These are phyloP conservation scores for Lagodon rhomboides DNA, from an alignment of 2,797 vertebrate genomes.

Conservation along the genomic window DNA sequence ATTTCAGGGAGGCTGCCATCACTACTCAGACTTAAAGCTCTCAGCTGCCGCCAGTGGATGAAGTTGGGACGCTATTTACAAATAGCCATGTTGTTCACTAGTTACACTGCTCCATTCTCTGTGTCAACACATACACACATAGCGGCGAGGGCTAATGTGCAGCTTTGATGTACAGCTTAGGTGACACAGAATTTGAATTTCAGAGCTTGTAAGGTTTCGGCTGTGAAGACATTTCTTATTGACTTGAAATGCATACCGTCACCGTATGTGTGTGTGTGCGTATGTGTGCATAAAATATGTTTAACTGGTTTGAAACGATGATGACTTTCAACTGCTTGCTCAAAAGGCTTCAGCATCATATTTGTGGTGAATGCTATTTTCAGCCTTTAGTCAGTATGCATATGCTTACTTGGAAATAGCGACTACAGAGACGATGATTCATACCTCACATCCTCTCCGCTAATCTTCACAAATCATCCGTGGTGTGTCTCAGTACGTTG, in stretches of 20 bases:
- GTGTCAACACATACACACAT: slow-evolving; percentile 63
- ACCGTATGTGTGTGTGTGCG: slow-evolving; percentile 40
- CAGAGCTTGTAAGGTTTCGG: slow-evolving; percentile 65
- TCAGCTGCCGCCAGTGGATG: slow-evolving; percentile 67
- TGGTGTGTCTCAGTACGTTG: slow-evolving; percentile 61
- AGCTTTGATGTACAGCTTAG: slow-evolving; percentile 76
- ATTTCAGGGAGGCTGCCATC: slow-evolving; percentile 79
- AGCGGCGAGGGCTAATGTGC: slow-evolving; percentile 57
- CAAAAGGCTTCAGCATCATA: slow-evolving; percentile 56
- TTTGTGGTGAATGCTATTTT: slow-evolving; percentile 65
- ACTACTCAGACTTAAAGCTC: slow-evolving; percentile 76
- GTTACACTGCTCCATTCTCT: slow-evolving; percentile 61
- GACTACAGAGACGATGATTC: slow-evolving; percentile 66
- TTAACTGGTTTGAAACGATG: slow-evolving; percentile 65
- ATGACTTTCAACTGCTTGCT: slow-evolving; percentile 65
- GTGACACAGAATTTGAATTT: slow-evolving; percentile 74
- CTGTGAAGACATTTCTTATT: slow-evolving; percentile 70
- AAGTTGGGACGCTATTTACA: slow-evolving; percentile 74
- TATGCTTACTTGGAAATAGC: slow-evolving; percentile 65
- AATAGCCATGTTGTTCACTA: slow-evolving; percentile 76
- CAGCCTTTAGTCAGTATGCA: slow-evolving; percentile 65
- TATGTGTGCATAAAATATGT: slow-evolving; percentile 44
- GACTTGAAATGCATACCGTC: slow-evolving; percentile 59
- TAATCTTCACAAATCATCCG: slow-evolving; percentile 79
- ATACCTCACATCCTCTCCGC: slow-evolving; percentile 59